These are phyloP conservation scores for Marasmarcha lunaedactyla DNA, from an alignment of 2,888 invertebrate genomes.

Conservation along the genomic window DNA sequence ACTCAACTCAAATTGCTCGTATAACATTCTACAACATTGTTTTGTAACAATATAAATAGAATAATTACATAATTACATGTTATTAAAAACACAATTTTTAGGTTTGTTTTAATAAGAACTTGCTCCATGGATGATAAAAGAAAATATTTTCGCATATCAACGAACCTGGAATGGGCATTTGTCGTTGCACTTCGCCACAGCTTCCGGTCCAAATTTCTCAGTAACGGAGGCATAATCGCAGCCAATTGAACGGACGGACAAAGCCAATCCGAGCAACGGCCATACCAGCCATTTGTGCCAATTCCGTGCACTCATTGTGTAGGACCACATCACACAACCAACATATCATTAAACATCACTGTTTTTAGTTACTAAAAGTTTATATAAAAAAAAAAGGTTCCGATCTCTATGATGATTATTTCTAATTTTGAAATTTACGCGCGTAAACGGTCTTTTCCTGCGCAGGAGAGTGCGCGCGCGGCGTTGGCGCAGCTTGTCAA, in stretches of 20 bases:
- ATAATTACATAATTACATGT: too few relatives aligned
- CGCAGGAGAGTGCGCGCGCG: background rate
- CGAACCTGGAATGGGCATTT: slow-evolving; percentile 67
- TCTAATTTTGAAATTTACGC: background rate
- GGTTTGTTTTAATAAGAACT: too few relatives aligned
- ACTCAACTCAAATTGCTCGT: too few relatives aligned
- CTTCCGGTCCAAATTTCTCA: slow-evolving; percentile 69
- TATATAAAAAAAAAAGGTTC: background rate
- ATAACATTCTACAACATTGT: too few relatives aligned
- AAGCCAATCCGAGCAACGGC: slow-evolving; percentile 66
- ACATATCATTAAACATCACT: background rate
- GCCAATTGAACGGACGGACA: slow-evolving; percentile 67
- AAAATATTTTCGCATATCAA: too few relatives aligned
- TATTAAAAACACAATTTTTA: too few relatives aligned
- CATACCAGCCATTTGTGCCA: slow-evolving; percentile 68
- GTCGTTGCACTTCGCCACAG: slow-evolving; percentile 60
- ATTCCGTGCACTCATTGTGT: slow-evolving; percentile 63
- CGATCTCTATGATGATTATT: background rate
- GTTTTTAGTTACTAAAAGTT: background rate
- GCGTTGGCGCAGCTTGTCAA: too few relatives aligned
- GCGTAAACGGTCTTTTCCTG: background rate
- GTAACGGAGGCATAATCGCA: slow-evolving; percentile 67
- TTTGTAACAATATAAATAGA: too few relatives aligned
- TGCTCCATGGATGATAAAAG: too few relatives aligned
- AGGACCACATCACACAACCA: slow-evolving; percentile 1